Evolutionary conservation across 1,140 invertebrate genomes (phyloP).

Genomic region (Pseudomyrmex cubaensis): DNA sequence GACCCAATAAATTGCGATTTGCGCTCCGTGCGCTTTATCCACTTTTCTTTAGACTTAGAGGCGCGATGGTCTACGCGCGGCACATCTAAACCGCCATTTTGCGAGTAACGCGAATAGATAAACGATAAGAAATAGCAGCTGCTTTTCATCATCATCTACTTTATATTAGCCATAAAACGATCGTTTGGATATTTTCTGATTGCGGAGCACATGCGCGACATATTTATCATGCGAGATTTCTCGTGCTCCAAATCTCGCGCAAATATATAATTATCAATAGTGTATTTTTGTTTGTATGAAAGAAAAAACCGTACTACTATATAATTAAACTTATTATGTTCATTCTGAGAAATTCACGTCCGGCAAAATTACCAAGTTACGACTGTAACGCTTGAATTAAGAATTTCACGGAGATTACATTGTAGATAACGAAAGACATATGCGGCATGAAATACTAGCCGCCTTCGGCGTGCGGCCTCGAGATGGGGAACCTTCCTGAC

Average conservation of each 20-base stretch:
- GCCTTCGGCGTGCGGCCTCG: conserved; percentile 9
- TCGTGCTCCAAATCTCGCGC: background rate
- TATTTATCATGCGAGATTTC: conserved; percentile 1
- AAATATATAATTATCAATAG: background rate
- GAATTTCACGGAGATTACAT: conserved; percentile 45
- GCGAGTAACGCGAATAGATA: conserved; percentile 31
- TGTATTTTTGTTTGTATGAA: background rate
- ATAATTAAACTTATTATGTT: no score
- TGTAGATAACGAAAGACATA: conserved; percentile 46
- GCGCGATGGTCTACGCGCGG: conserved; percentile 1
- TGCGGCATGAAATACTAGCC: conserved; percentile 37
- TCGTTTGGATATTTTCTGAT: conserved; percentile 30
- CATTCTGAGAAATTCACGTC: background rate
- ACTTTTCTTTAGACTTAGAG: conserved; percentile 9
- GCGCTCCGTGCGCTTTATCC: conserved; percentile 18
- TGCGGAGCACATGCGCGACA: background rate
- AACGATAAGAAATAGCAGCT: conserved; percentile 39
- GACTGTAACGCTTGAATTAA: conserved; percentile 47
- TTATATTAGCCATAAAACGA: conserved; percentile 42
- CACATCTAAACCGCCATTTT: conserved; percentile 39
- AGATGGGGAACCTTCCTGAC: background rate
- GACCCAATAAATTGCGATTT: conserved; percentile 50
- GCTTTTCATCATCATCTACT: conserved; percentile 16
- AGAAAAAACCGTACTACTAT: no score
- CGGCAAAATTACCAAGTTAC: conserved; percentile 17